A percentile compares a stretch with the other conserved stretches of the same genome.
These are phyloP conservation scores for Crotophaga sulcirostris DNA, from an alignment of 2,113 vertebrate species.

Conservation along the genomic window DNA sequence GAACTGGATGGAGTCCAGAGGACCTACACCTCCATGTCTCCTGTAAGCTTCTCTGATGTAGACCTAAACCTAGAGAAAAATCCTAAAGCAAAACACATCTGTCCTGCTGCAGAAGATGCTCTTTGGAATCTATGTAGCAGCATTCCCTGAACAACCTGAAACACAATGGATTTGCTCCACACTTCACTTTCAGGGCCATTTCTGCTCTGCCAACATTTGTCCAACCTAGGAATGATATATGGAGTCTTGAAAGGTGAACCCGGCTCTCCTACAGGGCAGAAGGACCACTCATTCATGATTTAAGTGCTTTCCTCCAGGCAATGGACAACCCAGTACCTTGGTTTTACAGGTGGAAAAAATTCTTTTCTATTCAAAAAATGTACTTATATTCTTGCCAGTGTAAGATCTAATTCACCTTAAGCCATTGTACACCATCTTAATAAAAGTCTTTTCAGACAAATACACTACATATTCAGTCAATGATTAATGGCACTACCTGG, in stretches of 20 bases:
- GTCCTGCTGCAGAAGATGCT: background rate
- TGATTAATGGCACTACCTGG: background rate
- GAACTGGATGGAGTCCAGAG: background rate
- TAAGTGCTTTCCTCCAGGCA: conserved; percentile 42
- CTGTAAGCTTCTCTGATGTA: background rate
- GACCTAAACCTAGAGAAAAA: background rate
- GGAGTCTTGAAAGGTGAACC: background rate
- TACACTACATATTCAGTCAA: background rate
- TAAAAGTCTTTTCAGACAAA: background rate
- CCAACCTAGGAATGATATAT: background rate
- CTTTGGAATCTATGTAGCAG: background rate
- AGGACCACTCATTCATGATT: conserved; percentile 40
- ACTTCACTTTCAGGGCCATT: background rate
- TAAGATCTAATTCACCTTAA: background rate
- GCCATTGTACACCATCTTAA: background rate
- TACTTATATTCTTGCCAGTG: background rate
- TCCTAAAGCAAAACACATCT: background rate
- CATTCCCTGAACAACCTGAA: conserved; percentile 1
- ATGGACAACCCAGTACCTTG: conserved; percentile 47
- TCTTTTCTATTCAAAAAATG: conserved; percentile 20
- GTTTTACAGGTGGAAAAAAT: conserved; percentile 33
- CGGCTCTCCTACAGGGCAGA: background rate
- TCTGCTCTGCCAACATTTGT: conserved; percentile 20
- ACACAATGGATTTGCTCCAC: background rate
- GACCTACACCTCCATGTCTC: background rate